Conservation (phyloP, 2,113 vertebrate species). For the Astur gentilis region DNA sequence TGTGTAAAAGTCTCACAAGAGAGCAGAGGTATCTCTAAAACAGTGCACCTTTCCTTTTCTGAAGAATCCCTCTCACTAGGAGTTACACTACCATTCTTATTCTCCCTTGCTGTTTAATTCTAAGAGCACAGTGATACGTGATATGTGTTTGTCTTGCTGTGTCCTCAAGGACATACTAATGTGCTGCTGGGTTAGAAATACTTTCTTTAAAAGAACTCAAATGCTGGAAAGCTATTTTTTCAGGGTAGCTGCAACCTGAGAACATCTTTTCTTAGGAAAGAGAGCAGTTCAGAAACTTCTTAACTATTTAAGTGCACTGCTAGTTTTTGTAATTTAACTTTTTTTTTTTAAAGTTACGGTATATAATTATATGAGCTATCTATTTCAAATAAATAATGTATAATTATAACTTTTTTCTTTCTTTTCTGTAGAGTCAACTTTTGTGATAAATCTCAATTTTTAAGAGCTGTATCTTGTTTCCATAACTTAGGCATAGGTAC, state of each 20-base stretch:
- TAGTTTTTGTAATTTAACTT: background rate
- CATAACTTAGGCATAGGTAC: background rate
- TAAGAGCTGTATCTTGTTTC: background rate
- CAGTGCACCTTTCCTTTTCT: background rate
- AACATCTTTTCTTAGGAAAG: constrained; percentile 20
- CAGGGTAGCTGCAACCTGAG: constrained; percentile 36
- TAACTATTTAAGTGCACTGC: constrained; percentile 18
- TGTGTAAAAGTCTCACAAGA: background rate
- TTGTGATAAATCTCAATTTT: background rate
- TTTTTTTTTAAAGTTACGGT: background rate
- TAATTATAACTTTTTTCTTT: background rate
- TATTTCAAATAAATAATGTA: background rate
- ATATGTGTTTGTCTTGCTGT: constrained; percentile 6
- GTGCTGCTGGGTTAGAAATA: constrained; percentile 42
- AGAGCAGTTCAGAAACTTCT: constrained; percentile 14
- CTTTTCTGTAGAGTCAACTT: background rate
- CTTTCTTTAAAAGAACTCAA: constrained; percentile 30
- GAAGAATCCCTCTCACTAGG: background rate
- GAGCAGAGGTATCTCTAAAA: background rate
- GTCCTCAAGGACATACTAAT: constrained; percentile 37
- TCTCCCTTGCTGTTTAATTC: background rate
- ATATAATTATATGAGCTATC: background rate
- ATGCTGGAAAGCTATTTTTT: background rate
- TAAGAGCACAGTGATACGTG: background rate
- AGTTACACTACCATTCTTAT: background rate